Evolutionary conservation across 2,888 invertebrate genomes (phyloP).

Genomic region (Thera obeliscata): DNA sequence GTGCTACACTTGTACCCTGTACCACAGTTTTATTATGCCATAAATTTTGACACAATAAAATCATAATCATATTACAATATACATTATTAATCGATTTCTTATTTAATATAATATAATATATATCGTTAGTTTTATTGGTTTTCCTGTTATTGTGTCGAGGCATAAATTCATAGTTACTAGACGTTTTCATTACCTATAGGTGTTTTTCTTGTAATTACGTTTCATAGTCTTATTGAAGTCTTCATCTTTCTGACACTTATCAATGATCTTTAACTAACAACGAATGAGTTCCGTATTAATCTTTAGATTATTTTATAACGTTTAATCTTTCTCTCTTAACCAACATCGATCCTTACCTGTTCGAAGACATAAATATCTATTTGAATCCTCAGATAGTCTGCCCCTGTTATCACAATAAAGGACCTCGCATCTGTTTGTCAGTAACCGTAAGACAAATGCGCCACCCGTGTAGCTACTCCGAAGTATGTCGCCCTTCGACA

Average conservation of each 20-base stretch:
- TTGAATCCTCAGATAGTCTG: constrained; percentile 73
- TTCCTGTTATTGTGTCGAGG: constrained; percentile 38
- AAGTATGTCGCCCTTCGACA: constrained; percentile 55
- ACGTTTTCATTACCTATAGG: constrained; percentile 33
- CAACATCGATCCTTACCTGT: constrained; percentile 53
- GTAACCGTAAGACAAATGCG: constrained; percentile 66
- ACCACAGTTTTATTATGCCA: constrained; percentile 39
- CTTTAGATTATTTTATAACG: constrained; percentile 69
- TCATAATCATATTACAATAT: constrained; percentile 39
- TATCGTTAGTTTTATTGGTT: constrained; percentile 38
- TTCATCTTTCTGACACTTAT: constrained; percentile 41
- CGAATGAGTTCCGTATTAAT: not conserved
- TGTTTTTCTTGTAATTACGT: constrained; percentile 31
- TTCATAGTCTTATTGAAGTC: constrained; percentile 30
- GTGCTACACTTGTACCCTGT: constrained; percentile 36
- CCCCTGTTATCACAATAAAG: constrained; percentile 70
- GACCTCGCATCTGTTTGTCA: constrained; percentile 78
- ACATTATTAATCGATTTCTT: constrained; percentile 39
- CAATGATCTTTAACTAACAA: constrained; percentile 14
- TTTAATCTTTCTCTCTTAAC: constrained; percentile 70
- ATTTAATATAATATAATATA: constrained; percentile 36
- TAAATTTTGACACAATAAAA: constrained; percentile 42
- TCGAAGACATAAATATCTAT: constrained; percentile 77
- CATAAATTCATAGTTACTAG: constrained; percentile 22
- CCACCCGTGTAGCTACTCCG: constrained; percentile 73